phyloP scores from a whole-genome alignment of 64 coral and sea anemone species.

The Montipora foliosa region DNA sequence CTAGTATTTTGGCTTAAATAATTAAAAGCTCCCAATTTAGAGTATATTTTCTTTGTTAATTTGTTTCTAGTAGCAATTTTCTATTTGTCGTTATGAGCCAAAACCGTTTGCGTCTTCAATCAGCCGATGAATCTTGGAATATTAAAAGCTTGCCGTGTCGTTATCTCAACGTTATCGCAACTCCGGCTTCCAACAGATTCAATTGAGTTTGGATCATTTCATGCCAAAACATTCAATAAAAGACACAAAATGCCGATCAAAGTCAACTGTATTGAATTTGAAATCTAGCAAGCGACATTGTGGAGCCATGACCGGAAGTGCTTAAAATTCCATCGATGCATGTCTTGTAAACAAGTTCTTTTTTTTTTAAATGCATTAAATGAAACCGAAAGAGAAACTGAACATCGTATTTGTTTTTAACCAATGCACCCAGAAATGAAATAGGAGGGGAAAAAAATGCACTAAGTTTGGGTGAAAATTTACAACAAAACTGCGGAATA shows the following conservation, averaged over 20 bases:
- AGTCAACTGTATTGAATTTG: conserved; percentile 15
- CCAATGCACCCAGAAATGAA: not conserved
- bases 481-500: no score
- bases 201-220: not conserved
- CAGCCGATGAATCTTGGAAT: not conserved
- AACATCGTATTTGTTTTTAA: not conserved
- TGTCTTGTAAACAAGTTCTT: conserved; percentile 28
- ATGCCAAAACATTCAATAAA: conserved; percentile 26
- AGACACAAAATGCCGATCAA: not conserved
- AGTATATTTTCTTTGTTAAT: not conserved
- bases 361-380: not conserved
- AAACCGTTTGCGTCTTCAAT: not conserved
- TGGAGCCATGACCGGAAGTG: conserved; percentile 34
- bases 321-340: conserved; percentile 10
- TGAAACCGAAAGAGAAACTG: not conserved
- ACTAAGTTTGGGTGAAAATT: no score
- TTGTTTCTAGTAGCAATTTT: not conserved
- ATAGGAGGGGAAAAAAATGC: no score
- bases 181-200: not conserved
- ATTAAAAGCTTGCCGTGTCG: not conserved
- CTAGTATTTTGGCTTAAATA: no score
- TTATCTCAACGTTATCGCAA: conserved; percentile 32
- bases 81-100: not conserved
- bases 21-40: not conserved
- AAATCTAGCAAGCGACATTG: not conserved